These are phyloP conservation scores for Osmerus eperlanus DNA, from an alignment of 2,113 vertebrate species.

Conservation along the genomic window DNA sequence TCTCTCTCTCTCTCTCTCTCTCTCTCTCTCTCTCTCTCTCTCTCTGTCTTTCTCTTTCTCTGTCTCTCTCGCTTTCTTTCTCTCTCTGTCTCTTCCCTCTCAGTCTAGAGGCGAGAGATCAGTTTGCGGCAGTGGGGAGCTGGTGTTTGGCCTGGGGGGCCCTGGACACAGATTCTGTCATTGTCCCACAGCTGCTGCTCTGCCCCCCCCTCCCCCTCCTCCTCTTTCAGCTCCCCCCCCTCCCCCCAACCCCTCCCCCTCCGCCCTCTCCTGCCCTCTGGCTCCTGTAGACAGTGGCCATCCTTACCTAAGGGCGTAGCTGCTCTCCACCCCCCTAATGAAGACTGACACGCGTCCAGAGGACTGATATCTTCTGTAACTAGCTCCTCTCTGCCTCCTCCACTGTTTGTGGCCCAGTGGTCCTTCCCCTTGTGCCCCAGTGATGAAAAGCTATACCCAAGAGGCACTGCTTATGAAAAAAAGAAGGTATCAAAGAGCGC, in stretches of 20 bases:
- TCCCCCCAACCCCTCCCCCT: neutral
- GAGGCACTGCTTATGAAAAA: constrained; percentile 53
- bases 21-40: neutral
- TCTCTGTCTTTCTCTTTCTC: neutral
- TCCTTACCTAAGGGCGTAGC: constrained; percentile 65
- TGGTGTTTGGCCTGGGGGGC: constrained; percentile 73
- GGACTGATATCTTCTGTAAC: constrained; percentile 66
- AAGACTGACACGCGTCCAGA: constrained; percentile 71
- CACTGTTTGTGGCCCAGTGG: neutral
- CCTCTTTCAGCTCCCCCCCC: neutral
- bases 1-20: constrained; percentile 25
- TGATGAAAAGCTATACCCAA: constrained; percentile 50
- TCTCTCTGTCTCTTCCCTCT: constrained; percentile 2
- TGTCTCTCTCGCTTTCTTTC: neutral
- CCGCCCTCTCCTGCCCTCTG: constrained; percentile 17
- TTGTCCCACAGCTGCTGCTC: constrained; percentile 71
- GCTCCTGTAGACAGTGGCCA: constrained; percentile 32
- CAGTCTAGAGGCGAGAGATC: constrained; percentile 63
- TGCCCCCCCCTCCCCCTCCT: constrained; percentile 24
- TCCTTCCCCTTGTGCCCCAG: neutral
- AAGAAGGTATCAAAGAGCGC: constrained; percentile 58
- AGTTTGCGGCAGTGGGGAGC: constrained; percentile 66
- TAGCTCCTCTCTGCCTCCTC: constrained; percentile 1
- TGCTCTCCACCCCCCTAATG: constrained; percentile 69
- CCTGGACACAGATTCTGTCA: constrained; percentile 70